A percentile compares a stretch with the other conserved stretches of the same genome.
Conservation (phyloP, 2,797 vertebrate genomes). For the Lagodon rhomboides region DNA sequence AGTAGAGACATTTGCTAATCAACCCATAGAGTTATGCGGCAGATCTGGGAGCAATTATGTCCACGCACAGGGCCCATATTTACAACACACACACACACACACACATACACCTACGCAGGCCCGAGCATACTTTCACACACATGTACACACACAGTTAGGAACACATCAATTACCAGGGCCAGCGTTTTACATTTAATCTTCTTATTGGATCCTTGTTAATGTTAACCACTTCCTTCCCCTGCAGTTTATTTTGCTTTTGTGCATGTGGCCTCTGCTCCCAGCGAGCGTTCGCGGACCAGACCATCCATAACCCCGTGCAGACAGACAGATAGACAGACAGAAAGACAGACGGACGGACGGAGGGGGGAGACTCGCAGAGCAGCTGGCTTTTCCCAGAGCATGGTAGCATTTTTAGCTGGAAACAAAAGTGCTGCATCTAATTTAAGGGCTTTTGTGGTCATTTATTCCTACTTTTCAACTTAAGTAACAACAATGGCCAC, state of each 20-base stretch:
- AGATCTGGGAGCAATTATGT: constrained; percentile 89
- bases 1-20: constrained; percentile 88
- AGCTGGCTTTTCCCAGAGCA: constrained; percentile 51
- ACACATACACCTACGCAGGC: constrained; percentile 43
- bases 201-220: constrained; percentile 89
- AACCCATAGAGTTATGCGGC: constrained; percentile 82
- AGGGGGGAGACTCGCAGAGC: constrained; percentile 16
- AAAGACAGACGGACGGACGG: constrained; percentile 11
- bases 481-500: constrained; percentile 23
- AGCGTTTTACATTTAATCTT: constrained; percentile 88
- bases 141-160: constrained; percentile 76
- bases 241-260: constrained; percentile 97
- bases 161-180: constrained; percentile 87
- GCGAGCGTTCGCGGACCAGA: constrained; percentile 83
- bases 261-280: constrained; percentile 90
- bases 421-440: constrained; percentile 32
- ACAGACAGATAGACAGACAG: constrained; percentile 17
- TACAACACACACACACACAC: constrained; percentile 71
- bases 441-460: neutral
- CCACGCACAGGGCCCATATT: constrained; percentile 75
- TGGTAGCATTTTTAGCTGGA: constrained; percentile 31
- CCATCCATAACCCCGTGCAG: constrained; percentile 83
- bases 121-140: constrained; percentile 55
- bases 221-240: constrained; percentile 92
- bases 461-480: constrained; percentile 36